phyloP scores from a whole-genome alignment of 2,113 vertebrate species.

The Amphiprion percula region DNA sequence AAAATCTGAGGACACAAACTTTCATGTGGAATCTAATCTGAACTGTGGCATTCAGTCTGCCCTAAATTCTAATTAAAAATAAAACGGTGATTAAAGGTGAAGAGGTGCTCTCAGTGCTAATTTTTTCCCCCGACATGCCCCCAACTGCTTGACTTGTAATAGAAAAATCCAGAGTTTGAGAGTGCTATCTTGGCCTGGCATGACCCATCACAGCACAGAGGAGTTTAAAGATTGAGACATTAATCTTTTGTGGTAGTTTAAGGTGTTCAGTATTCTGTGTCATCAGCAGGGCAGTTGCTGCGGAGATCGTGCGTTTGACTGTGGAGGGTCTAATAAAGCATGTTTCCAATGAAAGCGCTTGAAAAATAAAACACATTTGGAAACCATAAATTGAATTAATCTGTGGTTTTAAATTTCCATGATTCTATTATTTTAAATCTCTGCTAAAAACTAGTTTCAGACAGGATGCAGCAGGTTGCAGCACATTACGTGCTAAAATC shows the following conservation, averaged over 20 bases:
- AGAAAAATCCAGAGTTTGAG: conserved; percentile 28
- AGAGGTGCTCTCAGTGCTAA: conserved; percentile 6
- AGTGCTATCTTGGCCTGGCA: neutral
- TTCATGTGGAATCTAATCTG: conserved; percentile 10
- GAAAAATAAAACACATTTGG: neutral
- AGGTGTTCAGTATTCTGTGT: conserved; percentile 48
- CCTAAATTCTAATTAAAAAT: conserved; percentile 41
- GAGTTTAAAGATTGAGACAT: conserved; percentile 32
- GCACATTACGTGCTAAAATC: neutral
- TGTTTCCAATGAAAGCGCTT: neutral
- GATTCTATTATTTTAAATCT: neutral
- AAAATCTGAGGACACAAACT: neutral
- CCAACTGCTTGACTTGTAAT: conserved; percentile 33
- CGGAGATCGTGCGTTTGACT: neutral
- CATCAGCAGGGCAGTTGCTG: conserved; percentile 23
- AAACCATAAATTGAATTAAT: neutral
- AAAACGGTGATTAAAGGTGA: conserved; percentile 35
- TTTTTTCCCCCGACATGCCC: conserved; percentile 16
- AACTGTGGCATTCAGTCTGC: conserved; percentile 6
- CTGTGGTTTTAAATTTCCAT: neutral
- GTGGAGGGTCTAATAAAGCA: neutral
- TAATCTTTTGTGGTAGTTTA: conserved; percentile 48
- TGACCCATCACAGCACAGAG: conserved; percentile 34
- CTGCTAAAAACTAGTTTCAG: neutral
- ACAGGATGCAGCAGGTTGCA: neutral